Conservation (phyloP, 1,140 invertebrate genomes). For the Lepidurus apus region DNA sequence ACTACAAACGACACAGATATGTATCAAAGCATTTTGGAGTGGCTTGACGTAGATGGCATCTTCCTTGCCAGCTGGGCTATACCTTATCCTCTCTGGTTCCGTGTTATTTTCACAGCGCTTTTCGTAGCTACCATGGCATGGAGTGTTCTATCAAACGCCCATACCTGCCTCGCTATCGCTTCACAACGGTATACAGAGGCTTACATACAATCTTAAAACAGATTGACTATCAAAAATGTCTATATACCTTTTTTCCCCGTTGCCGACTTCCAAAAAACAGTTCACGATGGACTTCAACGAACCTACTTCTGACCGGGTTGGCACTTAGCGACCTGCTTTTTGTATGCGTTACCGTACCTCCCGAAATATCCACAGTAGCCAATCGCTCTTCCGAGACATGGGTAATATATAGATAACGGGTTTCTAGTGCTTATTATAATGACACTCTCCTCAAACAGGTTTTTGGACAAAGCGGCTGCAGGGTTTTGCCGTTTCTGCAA, state of each 20-base stretch:
- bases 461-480: constrained; percentile 30
- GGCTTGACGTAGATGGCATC: background rate
- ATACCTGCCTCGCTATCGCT: background rate
- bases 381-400: constrained; percentile 26
- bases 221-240: background rate
- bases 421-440: background rate
- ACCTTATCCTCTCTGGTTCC: background rate
- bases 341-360: constrained; percentile 28
- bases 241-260: background rate
- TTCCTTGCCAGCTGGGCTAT: background rate
- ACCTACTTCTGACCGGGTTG: constrained; percentile 31
- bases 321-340: constrained; percentile 33
- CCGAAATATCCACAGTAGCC: constrained; percentile 32
- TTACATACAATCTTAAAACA: background rate
- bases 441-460: constrained; percentile 1
- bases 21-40: background rate
- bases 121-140: background rate
- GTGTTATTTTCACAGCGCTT: background rate
- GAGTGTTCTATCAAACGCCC: background rate
- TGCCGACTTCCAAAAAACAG: constrained; percentile 1
- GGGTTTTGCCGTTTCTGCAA: constrained; percentile 31
- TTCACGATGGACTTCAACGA: constrained; percentile 32
- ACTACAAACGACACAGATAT: background rate
- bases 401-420: constrained; percentile 11
- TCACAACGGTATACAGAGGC: background rate